A percentile compares a stretch with the other conserved stretches of the same genome.
Evolutionary conservation across 2,797 vertebrate genomes (phyloP).

Genomic region (Anisognathus igniventris): DNA sequence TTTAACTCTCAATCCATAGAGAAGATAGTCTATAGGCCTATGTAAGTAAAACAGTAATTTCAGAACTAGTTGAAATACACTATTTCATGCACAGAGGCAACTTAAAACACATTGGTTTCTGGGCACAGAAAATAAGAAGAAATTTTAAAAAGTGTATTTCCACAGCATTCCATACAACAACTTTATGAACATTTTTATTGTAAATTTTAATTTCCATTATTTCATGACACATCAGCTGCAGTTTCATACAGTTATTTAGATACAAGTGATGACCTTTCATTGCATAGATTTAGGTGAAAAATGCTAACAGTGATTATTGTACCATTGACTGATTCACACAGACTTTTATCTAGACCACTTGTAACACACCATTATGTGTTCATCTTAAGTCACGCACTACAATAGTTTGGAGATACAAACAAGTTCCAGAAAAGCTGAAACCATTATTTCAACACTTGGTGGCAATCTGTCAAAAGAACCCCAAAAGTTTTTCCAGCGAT

Average conservation of each 20-base stretch:
- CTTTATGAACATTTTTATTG: background rate
- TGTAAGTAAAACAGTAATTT: background rate
- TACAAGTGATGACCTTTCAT: background rate
- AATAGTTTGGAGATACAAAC: background rate
- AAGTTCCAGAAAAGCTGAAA: background rate
- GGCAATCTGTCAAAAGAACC: background rate
- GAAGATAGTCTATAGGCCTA: background rate
- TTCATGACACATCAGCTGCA: background rate
- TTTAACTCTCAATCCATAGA: background rate
- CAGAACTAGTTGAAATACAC: background rate
- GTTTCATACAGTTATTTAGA: background rate
- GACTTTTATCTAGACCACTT: background rate
- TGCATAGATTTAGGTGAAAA: background rate
- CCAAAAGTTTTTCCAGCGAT: background rate
- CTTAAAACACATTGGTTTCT: background rate
- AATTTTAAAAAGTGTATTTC: background rate
- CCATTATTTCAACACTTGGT: background rate
- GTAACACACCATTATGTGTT: background rate
- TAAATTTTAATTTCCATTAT: background rate
- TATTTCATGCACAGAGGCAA: background rate
- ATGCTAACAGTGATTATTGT: background rate
- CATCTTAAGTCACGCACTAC: background rate
- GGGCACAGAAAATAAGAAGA: background rate
- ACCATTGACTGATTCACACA: background rate
- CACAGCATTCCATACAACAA: background rate